phyloP scores from a whole-genome alignment of 1,140 invertebrate species.

The Apis laboriosa region DNA sequence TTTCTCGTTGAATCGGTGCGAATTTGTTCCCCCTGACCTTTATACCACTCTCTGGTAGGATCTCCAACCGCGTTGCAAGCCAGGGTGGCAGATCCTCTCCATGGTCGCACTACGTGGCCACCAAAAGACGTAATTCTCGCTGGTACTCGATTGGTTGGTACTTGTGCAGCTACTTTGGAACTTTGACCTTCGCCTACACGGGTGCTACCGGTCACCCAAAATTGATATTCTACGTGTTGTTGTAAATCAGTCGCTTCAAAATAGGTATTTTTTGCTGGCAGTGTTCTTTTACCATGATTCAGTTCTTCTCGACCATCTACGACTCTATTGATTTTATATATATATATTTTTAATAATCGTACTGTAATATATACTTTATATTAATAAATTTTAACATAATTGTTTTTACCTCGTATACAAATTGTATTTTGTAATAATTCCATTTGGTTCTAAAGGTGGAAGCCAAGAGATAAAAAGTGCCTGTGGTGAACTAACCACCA shows the following conservation, averaged over 20 bases:
- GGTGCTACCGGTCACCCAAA: slow-evolving; percentile 90
- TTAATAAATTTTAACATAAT: not conserved
- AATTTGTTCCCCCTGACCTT: slow-evolving; percentile 76
- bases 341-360: not conserved
- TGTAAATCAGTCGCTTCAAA: slow-evolving; percentile 87
- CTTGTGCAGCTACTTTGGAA: slow-evolving; percentile 85
- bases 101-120: slow-evolving; percentile 84
- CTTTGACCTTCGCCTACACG: slow-evolving; percentile 89
- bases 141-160: slow-evolving; percentile 84
- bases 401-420: slow-evolving; percentile 85
- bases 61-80: slow-evolving; percentile 86
- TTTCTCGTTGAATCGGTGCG: slow-evolving; percentile 82
- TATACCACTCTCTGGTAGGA: slow-evolving; percentile 85
- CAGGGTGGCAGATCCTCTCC: slow-evolving; percentile 84
- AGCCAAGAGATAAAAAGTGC: slow-evolving; percentile 91
- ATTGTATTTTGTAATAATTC: slow-evolving; percentile 89
- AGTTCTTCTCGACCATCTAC: slow-evolving; percentile 86
- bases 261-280: slow-evolving; percentile 84
- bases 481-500: slow-evolving; percentile 87
- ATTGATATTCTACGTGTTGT: slow-evolving; percentile 90
- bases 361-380: not conserved
- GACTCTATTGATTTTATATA: slow-evolving; percentile 74
- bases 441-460: slow-evolving; percentile 88
- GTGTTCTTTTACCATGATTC: slow-evolving; percentile 85
- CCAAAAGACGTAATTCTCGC: slow-evolving; percentile 88